Conservation (phyloP, 2,888 invertebrate species). For the Caenorhabditis japonica region DNA sequence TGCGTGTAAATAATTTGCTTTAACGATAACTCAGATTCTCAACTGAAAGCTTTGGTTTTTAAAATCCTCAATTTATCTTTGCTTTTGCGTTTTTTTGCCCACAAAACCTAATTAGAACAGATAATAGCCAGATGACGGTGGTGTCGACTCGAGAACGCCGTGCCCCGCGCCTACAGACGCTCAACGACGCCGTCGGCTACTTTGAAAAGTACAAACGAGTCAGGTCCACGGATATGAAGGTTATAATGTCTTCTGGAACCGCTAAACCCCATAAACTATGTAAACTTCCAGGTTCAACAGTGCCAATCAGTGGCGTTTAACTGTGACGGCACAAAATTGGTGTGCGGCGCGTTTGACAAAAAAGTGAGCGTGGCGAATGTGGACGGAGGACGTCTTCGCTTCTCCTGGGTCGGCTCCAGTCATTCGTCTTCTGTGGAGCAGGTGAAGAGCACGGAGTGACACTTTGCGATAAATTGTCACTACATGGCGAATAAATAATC, state of each 20-base stretch:
- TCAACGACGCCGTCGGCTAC: slow-evolving; percentile 26
- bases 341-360: slow-evolving; percentile 66
- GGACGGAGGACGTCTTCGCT: slow-evolving; percentile 51
- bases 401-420: slow-evolving; percentile 49
- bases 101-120: neutral
- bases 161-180: slow-evolving; percentile 21
- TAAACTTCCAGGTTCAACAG: slow-evolving; percentile 54
- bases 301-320: slow-evolving; percentile 70
- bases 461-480: no score
- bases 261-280: no score
- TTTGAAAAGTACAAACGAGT: slow-evolving; percentile 48
- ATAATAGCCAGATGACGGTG: slow-evolving; percentile 28
- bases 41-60: no score
- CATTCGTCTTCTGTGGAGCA: slow-evolving; percentile 55
- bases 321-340: slow-evolving; percentile 67
- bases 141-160: slow-evolving; percentile 25
- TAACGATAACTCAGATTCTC: no score
- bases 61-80: no score
- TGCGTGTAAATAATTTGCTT: neutral
- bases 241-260: slow-evolving; percentile 1
- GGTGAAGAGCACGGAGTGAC: no score
- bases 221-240: slow-evolving; percentile 49
- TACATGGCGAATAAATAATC: no score
- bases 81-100: slow-evolving; percentile 1
- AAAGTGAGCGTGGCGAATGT: slow-evolving; percentile 55